Conservation (phyloP, 2,888 invertebrate genomes). For the Cheiracanthium punctorium region DNA sequence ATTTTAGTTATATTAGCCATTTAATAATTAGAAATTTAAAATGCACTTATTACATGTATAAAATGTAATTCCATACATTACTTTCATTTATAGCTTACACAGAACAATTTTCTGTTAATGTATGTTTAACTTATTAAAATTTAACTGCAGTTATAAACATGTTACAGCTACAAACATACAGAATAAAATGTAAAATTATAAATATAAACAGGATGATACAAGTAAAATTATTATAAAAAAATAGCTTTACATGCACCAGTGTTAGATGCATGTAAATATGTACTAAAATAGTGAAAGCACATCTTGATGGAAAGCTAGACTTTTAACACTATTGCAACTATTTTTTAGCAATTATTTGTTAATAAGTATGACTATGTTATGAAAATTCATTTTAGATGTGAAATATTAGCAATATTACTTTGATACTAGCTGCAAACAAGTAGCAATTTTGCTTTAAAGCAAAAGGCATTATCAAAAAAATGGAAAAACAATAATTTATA, state of each 20-base stretch:
- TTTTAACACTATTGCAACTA: background rate
- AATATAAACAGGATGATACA: slow-evolving; percentile 5
- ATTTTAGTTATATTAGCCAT: too few species aligned
- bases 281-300: slow-evolving; percentile 10
- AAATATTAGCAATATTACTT: background rate
- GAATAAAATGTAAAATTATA: slow-evolving; percentile 15
- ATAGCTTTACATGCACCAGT: background rate
- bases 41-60: too few species aligned
- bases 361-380: background rate
- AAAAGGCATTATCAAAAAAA: too few species aligned
- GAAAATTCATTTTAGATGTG: background rate
- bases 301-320: background rate
- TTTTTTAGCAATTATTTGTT: background rate
- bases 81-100: too few species aligned
- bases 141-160: background rate
- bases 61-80: too few species aligned
- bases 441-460: background rate
- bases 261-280: background rate
- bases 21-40: too few species aligned
- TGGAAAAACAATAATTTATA: too few species aligned
- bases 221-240: slow-evolving; percentile 13
- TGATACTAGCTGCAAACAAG: background rate
- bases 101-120: too few species aligned
- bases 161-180: slow-evolving; percentile 1
- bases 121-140: too few species aligned